phyloP scores from a whole-genome alignment of 1,140 invertebrate species.

The Orius laevigatus region DNA sequence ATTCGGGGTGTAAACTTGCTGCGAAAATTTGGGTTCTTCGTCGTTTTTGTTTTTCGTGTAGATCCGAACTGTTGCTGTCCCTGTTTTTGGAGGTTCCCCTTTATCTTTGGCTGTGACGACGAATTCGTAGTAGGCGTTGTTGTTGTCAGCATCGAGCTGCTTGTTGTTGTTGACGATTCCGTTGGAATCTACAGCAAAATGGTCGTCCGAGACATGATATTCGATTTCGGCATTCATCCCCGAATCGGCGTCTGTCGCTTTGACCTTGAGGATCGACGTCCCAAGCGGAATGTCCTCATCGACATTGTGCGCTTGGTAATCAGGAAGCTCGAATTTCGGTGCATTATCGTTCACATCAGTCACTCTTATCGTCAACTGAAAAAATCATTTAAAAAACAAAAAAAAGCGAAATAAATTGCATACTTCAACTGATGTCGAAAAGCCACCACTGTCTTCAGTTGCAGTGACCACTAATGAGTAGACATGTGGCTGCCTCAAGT shows the following conservation, averaged over 20 bases:
- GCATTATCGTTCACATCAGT: slow-evolving; percentile 92
- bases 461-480: slow-evolving; percentile 83
- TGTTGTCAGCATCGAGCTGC: slow-evolving; percentile 84
- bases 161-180: slow-evolving; percentile 87
- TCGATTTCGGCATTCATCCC: slow-evolving; percentile 87
- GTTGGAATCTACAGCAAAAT: slow-evolving; percentile 79
- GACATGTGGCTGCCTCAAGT: slow-evolving; percentile 78
- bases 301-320: slow-evolving; percentile 89
- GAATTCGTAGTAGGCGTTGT: slow-evolving; percentile 92
- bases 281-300: slow-evolving; percentile 84
- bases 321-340: slow-evolving; percentile 84
- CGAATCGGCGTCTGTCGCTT: slow-evolving; percentile 82
- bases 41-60: slow-evolving; percentile 95
- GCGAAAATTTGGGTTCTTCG: slow-evolving; percentile 89
- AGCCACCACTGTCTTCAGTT: slow-evolving; percentile 88
- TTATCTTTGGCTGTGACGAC: slow-evolving; percentile 83
- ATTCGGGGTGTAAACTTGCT: slow-evolving; percentile 90
- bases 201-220: slow-evolving; percentile 80
- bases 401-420: slow-evolving; percentile 4
- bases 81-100: slow-evolving; percentile 76
- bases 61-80: slow-evolving; percentile 78
- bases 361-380: slow-evolving; percentile 70
- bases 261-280: slow-evolving; percentile 78
- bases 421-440: slow-evolving; percentile 88
- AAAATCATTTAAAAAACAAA: slow-evolving; percentile 17